Base-by-base conservation (phyloP, 2,113 vertebrate species). In the Cyanoderma ruficeps region DNA sequence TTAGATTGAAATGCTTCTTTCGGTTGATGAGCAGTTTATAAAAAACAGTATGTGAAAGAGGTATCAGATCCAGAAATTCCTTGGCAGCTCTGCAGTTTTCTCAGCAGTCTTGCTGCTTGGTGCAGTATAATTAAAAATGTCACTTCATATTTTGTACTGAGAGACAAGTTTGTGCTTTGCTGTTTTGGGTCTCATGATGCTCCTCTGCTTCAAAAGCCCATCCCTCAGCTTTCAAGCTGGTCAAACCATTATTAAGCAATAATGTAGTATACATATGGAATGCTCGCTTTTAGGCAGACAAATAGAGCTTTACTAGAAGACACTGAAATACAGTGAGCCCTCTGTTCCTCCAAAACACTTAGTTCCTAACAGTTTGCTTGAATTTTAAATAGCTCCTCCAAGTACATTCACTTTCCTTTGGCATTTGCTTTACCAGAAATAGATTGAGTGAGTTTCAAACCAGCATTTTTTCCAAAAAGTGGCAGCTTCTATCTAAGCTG, bases 301-400 rank as follows among this genome's bases (percentile, higher is more conserved):
- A 84, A 77, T 42, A 41, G 46, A 80, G 65, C 42, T 69, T 87
- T 83, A 25, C 46, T 77, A 63, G 46, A 92, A 77, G 35, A 63
- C 63, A 78, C 1, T 82, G 70, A 89, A 94, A 82, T 74, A 63
- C 77, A 87, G 49, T 41, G 30, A 89, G 55, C 5, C 12, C 22
- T 84, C 63, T 83, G 56, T 90, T 89, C n/a, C 46, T 83, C 20
- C n/a, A 81, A 81, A 94, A 88, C 41, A 60, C 27, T 65, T 80
- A 39, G n/a, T 37, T 89, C 39, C 47, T 78, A 83, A 61, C 49
- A 72, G 77, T 89, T 89, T 74, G 55, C 72, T 89, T 87, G 77
- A 74, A 84, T 94, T 88, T 93, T 89, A 94, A 96, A 63, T 42
- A 87, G 52, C 52, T 91, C 11, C 23, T 96, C 52, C 60, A 78